Evolutionary conservation across 2,113 vertebrate species (phyloP), one percentile per base, ranked within the genome.

Genomic region (Otolemur garnettii): DNA sequence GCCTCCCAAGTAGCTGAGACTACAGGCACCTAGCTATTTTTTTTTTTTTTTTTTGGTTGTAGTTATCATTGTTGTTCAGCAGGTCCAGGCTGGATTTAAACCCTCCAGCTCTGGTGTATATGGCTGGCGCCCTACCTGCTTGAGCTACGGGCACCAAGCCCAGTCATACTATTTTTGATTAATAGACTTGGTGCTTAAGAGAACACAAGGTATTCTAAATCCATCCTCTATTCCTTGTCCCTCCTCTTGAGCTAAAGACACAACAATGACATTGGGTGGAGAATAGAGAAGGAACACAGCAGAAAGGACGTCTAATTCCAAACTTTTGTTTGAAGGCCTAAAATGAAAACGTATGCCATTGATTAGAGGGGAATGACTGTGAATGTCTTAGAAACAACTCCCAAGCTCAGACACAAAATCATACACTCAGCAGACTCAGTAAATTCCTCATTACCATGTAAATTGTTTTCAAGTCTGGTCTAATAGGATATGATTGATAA

Each of bases 371-470:
- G 93, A 91, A 91, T 85, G 86, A 75, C 83, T 80, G 35, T 53
- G 71, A 87, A 75, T 12, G 50, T 96, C 69, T 80, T 72, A 88
- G 60, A 93, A 87, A 94, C 59, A 87, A 87, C 45, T 75, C 83
- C 74, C 85, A 80, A 90, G 64, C 21, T 86, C 53, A 33, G 69
- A 69, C 82, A 62, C 59, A 53, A 89, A 72, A 87, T 42, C 91
- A 89, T 59, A 53, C 4, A 53, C 85, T 88, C 90, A 72, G 60
- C 5, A 1, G 57, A 95, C 33, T 80, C 33, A 22, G 80, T 78
- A 90, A 95, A 90, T 66, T 92, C 83, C 90, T 96, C 95, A 96
- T 96, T 97, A 96, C 38, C 97, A 96, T 96, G 95, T 53, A 97
- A 96, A 96, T 96, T 96, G 91, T 96, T 94, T 96, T 82, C 81